phyloP scores from a whole-genome alignment of 2,113 vertebrate genomes.

The Hippocampus mohnikei region DNA sequence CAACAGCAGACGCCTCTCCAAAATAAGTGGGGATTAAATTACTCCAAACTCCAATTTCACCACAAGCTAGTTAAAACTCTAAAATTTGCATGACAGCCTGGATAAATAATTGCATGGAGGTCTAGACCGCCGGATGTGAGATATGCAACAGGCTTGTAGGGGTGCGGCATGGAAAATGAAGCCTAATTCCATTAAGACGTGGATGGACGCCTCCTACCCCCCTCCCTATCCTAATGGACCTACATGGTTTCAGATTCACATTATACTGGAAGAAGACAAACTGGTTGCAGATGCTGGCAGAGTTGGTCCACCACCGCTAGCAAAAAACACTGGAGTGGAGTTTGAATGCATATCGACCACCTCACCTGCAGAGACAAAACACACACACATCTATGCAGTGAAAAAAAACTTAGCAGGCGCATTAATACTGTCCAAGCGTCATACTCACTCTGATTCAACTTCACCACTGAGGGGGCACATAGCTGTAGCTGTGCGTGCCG shows the following conservation, averaged over 20 bases:
- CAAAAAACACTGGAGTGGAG: constrained; percentile 83
- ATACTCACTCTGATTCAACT: constrained; percentile 77
- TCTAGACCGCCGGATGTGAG: constrained; percentile 73
- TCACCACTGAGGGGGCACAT: constrained; percentile 97
- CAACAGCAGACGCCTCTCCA: constrained; percentile 82
- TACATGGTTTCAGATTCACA: constrained; percentile 68
- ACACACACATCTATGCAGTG: not conserved
- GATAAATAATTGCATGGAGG: constrained; percentile 67
- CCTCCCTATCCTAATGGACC: constrained; percentile 37
- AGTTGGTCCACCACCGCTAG: constrained; percentile 80
- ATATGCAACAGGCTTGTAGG: constrained; percentile 80
- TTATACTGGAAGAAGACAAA: constrained; percentile 79
- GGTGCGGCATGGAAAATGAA: constrained; percentile 63
- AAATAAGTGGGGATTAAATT: constrained; percentile 68
- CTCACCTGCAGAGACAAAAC: constrained; percentile 75
- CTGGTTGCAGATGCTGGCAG: constrained; percentile 81
- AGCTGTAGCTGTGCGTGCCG: constrained; percentile 96
- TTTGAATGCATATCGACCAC: constrained; percentile 91
- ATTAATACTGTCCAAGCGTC: not conserved
- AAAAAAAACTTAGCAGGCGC: not conserved
- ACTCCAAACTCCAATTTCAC: constrained; percentile 84
- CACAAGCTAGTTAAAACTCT: constrained; percentile 82
- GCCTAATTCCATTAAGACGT: constrained; percentile 75
- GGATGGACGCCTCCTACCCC: constrained; percentile 54
- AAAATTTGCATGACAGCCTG: constrained; percentile 94